Percentiles rank a stretch among this genome's conserved stretches.
Conservation (phyloP, 2,113 vertebrate genomes). For the Platysteira castanea region DNA sequence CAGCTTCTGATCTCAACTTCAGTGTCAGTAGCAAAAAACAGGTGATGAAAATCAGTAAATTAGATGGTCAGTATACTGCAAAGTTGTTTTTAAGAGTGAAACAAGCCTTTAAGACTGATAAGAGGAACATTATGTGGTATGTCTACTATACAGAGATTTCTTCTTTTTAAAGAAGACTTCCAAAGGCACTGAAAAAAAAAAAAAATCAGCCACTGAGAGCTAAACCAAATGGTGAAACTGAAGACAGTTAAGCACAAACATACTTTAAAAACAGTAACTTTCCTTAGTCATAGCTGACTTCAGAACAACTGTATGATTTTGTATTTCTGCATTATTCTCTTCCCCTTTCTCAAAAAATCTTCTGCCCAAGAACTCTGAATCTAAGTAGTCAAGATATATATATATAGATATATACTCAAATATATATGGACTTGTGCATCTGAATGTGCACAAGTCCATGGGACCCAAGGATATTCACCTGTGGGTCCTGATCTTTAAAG, state of each 20-base stretch:
- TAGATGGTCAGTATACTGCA: background rate
- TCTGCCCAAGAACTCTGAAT: background rate
- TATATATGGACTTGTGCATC: background rate
- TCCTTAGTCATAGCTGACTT: background rate
- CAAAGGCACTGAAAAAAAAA: background rate
- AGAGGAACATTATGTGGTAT: background rate
- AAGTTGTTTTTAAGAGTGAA: background rate
- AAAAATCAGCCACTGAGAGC: background rate
- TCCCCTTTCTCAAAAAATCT: background rate
- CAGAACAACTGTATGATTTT: background rate
- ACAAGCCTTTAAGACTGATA: background rate
- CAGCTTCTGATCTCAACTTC: background rate
- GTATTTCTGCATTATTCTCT: background rate
- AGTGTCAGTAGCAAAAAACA: background rate
- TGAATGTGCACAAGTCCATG: background rate
- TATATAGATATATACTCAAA: background rate
- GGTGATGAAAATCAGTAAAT: background rate
- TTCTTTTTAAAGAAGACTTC: background rate
- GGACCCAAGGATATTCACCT: background rate
- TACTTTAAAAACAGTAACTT: background rate
- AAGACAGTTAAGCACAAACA: background rate
- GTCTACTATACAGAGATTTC: background rate
- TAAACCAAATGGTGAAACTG: background rate
- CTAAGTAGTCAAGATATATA: background rate
- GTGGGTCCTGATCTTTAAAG: background rate